Percentiles rank a stretch among this genome's conserved stretches.
phyloP scores from a whole-genome alignment of 2,113 vertebrate species.

The Paramormyrops kingsleyae region DNA sequence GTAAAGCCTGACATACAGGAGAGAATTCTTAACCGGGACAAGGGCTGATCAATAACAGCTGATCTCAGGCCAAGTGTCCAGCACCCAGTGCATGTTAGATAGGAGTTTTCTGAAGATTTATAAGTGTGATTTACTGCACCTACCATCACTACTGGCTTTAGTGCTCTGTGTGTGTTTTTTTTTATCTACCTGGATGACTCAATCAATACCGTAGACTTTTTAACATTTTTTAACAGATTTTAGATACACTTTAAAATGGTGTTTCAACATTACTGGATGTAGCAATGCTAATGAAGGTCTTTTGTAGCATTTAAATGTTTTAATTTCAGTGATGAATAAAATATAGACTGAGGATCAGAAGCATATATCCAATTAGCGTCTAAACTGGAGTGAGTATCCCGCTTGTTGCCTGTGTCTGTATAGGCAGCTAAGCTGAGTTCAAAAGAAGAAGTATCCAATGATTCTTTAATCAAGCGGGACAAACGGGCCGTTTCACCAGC shows the following conservation, averaged over 20 bases:
- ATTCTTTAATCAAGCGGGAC: not conserved
- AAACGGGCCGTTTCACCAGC: not conserved
- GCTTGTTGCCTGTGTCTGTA: not conserved
- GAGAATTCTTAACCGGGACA: not conserved
- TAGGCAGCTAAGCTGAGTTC: not conserved
- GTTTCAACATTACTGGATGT: not conserved
- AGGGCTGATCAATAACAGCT: not conserved
- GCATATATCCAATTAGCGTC: not conserved
- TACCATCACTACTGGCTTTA: not conserved
- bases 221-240: not conserved
- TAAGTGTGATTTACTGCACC: not conserved
- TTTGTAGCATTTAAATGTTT: not conserved
- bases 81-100: not conserved
- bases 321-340: not conserved
- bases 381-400: not conserved
- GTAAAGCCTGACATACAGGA: not conserved
- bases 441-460: not conserved
- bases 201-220: not conserved
- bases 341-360: not conserved
- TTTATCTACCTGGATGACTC: not conserved
- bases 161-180: not conserved
- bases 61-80: not conserved
- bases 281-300: not conserved
- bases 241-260: not conserved
- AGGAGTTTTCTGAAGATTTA: not conserved